Conservation (phyloP, 1,140 invertebrate genomes). For the Apis laboriosa region DNA sequence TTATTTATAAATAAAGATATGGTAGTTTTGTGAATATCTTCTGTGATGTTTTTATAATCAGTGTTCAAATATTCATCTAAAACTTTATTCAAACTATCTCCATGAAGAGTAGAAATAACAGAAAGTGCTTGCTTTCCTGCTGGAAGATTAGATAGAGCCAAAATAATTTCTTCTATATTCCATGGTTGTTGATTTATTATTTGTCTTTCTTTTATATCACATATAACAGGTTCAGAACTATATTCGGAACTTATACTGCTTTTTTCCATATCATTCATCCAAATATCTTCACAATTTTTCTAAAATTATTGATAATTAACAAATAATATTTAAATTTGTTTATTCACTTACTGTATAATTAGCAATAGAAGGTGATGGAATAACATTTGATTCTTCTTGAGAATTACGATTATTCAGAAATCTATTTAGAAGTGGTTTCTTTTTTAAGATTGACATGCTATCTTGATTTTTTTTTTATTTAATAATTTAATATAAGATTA, state of each 20-base stretch:
- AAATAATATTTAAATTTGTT: neutral
- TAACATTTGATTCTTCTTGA: constrained; percentile 47
- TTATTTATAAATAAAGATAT: constrained; percentile 65
- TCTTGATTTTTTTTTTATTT: neutral
- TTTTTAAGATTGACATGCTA: constrained; percentile 49
- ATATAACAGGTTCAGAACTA: constrained; percentile 60
- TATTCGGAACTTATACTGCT: constrained; percentile 74
- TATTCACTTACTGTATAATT: constrained; percentile 54
- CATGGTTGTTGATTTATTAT: constrained; percentile 71
- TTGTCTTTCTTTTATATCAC: constrained; percentile 61
- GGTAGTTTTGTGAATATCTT: constrained; percentile 39
- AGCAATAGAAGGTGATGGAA: constrained; percentile 39
- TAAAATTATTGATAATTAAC: constrained; percentile 40
- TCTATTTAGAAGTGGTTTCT: constrained; percentile 58
- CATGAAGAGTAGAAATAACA: constrained; percentile 66
- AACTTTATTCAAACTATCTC: constrained; percentile 62
- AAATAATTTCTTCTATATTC: constrained; percentile 71
- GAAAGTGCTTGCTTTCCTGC: constrained; percentile 71
- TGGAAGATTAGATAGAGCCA: constrained; percentile 71
- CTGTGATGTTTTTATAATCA: constrained; percentile 40
- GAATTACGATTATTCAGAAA: constrained; percentile 55
- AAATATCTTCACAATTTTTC: constrained; percentile 65
- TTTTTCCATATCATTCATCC: constrained; percentile 67
- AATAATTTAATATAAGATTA: no score
- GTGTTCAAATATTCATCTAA: constrained; percentile 63